phyloP scores from a whole-genome alignment of 2,797 vertebrate genomes.

The Glossophaga mutica region DNA sequence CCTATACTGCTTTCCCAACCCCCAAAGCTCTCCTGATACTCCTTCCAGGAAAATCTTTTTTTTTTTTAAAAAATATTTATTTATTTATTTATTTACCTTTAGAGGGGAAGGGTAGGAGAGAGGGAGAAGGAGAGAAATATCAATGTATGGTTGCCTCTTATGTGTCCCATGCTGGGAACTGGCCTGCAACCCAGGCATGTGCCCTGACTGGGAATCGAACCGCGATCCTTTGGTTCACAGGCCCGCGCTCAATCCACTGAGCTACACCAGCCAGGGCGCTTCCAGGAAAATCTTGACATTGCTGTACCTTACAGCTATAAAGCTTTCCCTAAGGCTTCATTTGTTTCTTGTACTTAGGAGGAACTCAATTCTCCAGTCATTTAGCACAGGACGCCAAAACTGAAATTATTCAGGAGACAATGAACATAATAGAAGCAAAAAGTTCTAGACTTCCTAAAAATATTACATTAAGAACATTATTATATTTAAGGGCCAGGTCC shows the following conservation, averaged over 20 bases:
- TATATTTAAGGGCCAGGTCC: neutral
- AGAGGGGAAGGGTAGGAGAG: too few relatives aligned
- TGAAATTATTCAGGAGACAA: neutral
- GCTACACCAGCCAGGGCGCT: too few relatives aligned
- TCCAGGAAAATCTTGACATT: neutral
- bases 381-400: neutral
- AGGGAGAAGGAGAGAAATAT: too few relatives aligned
- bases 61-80: too few relatives aligned
- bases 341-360: neutral
- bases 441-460: neutral
- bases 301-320: neutral
- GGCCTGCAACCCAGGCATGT: too few relatives aligned
- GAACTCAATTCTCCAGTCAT: neutral
- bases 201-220: too few relatives aligned
- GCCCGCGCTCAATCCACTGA: too few relatives aligned
- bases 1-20: neutral
- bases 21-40: neutral
- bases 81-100: too few relatives aligned
- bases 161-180: too few relatives aligned
- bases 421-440: neutral
- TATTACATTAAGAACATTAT: neutral
- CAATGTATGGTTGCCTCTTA: too few relatives aligned
- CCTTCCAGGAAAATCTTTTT: neutral
- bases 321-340: neutral
- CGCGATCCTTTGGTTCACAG: too few relatives aligned